phyloP scores from a whole-genome alignment of 2,113 vertebrate species.

The Seriola quinqueradiata region DNA sequence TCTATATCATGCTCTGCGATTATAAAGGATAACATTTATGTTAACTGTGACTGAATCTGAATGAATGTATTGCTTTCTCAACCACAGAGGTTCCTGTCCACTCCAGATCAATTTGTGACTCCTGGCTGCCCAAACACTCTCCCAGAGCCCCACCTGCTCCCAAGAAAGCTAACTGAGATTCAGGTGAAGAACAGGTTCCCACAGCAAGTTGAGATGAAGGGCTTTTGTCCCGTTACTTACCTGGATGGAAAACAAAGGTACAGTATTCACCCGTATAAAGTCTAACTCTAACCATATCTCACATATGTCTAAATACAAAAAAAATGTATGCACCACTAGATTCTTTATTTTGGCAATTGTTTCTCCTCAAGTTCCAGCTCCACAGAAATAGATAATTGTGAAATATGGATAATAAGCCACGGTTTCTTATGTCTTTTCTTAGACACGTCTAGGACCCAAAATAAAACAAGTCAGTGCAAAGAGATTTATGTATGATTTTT shows the following conservation, averaged over 20 bases:
- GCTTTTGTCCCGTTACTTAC: conserved; percentile 95
- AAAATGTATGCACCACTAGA: background rate
- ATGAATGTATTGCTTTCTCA: conserved; percentile 18
- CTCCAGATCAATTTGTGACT: conserved; percentile 89
- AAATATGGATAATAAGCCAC: too few species aligned
- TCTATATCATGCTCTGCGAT: background rate
- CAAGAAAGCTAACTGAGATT: conserved; percentile 84
- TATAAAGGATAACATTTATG: background rate
- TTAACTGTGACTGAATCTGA: background rate
- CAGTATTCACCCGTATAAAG: background rate
- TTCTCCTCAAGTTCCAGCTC: background rate
- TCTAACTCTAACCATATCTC: background rate
- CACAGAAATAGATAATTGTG: background rate
- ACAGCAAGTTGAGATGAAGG: conserved; percentile 88
- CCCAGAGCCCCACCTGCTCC: conserved; percentile 86
- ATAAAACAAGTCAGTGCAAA: too few species aligned
- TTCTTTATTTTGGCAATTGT: background rate
- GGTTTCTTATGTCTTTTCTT: too few species aligned
- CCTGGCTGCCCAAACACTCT: conserved; percentile 87
- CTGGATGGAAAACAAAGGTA: conserved; percentile 92
- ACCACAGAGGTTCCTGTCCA: conserved; percentile 89
- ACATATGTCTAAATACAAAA: background rate
- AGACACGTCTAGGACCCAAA: too few species aligned
- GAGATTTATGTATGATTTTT: too few species aligned
- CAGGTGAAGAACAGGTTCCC: conserved; percentile 90